Evolutionary conservation across 2,888 invertebrate species (phyloP).

Genomic region (Meganola albula): DNA sequence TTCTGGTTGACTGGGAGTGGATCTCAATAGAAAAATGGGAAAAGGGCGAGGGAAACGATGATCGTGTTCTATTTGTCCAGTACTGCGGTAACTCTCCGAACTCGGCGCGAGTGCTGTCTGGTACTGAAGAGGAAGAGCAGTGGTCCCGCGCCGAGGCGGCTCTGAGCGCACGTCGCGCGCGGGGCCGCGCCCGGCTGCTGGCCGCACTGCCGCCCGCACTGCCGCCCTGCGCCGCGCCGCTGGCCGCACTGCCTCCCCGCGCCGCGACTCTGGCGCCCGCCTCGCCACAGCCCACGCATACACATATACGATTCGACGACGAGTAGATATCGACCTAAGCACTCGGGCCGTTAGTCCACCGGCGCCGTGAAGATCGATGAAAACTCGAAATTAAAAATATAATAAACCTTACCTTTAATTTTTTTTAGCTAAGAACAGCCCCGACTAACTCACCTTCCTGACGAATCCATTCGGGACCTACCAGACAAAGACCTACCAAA

Average conservation of each 20-base stretch:
- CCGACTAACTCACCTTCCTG: no score
- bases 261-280: constrained; percentile 39
- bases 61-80: constrained; percentile 28
- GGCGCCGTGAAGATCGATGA: no score
- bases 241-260: constrained; percentile 54
- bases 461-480: no score
- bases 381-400: no score
- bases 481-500: no score
- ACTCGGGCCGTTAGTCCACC: no score
- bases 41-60: no score
- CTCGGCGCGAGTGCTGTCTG: constrained; percentile 61
- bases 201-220: constrained; percentile 18
- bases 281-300: constrained; percentile 82
- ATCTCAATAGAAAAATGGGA: background rate
- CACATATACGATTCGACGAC: constrained; percentile 85
- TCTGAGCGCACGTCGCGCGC: constrained; percentile 62
- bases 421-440: no score
- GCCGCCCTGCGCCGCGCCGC: constrained; percentile 74
- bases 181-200: constrained; percentile 43
- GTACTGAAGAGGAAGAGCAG: constrained; percentile 85
- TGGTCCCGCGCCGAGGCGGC: constrained; percentile 85
- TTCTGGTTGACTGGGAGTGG: no score
- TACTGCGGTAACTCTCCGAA: constrained; percentile 44
- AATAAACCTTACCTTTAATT: no score
- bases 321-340: constrained; percentile 30